Evolutionary conservation across 2,797 vertebrate genomes (phyloP).

Genomic region (Phoeniculus purpureus): DNA sequence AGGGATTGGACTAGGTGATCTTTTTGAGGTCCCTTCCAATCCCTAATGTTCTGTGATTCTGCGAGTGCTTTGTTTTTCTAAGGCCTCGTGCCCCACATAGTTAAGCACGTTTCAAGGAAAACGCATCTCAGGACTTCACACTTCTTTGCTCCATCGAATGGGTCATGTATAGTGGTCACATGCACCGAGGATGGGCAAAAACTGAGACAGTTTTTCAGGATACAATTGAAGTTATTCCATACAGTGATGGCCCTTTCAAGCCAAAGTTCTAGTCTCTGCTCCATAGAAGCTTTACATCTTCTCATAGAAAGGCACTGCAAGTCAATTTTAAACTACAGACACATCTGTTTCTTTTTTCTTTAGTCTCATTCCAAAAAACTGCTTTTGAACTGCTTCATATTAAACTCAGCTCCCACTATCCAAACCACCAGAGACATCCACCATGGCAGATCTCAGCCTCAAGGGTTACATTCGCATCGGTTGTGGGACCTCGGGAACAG

Average conservation of each 20-base stretch:
- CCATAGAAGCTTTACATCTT: conserved; percentile 6
- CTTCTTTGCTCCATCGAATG: rapidly evolving
- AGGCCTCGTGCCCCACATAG: neutral
- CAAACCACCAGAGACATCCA: conserved; percentile 21
- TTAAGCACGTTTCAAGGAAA: neutral
- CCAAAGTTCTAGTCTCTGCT: conserved; percentile 27
- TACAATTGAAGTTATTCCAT: conserved; percentile 13
- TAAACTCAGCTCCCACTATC: neutral
- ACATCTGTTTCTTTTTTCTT: conserved; percentile 41
- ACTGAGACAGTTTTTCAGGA: neutral
- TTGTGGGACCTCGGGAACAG: neutral
- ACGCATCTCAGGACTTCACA: rapidly evolving
- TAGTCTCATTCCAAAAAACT: neutral
- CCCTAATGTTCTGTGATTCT: no score
- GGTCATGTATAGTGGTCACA: neutral
- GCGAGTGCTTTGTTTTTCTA: neutral
- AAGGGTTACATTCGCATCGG: neutral
- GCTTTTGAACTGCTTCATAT: neutral
- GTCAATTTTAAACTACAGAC: conserved; percentile 47
- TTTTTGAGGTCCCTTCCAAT: no score
- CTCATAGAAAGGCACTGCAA: neutral
- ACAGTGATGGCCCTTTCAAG: conserved; percentile 13
- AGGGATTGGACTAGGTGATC: no score
- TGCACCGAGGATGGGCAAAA: neutral
- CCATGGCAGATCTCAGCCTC: neutral